phyloP scores from a whole-genome alignment of 2,888 invertebrate species.

The Drosophila paranaensis region DNA sequence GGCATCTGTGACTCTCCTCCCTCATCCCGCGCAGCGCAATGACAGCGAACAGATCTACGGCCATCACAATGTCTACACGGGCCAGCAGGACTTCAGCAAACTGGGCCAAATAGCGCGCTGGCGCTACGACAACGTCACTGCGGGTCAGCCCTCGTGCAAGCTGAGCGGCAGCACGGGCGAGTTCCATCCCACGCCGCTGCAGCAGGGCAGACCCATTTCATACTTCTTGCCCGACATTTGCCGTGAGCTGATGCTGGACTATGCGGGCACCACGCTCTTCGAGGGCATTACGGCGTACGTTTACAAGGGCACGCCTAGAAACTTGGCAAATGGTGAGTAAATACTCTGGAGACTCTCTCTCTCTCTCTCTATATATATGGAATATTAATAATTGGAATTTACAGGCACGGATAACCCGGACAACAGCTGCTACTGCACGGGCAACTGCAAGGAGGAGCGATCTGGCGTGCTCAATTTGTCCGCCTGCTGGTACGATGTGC shows the following conservation, averaged over 20 bases:
- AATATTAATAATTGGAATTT: neutral
- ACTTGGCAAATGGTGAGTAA: slow-evolving; percentile 89
- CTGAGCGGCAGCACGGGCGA: slow-evolving; percentile 92
- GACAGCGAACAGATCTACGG: slow-evolving; percentile 86
- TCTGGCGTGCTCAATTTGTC: slow-evolving; percentile 90
- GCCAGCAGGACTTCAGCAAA: slow-evolving; percentile 86
- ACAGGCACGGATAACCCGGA: slow-evolving; percentile 86
- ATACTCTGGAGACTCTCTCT: neutral
- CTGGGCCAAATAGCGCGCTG: slow-evolving; percentile 90
- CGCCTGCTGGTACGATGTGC: slow-evolving; percentile 91
- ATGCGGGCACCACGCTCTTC: slow-evolving; percentile 86
- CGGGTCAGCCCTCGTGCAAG: slow-evolving; percentile 86
- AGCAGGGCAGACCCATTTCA: slow-evolving; percentile 86
- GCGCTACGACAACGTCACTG: slow-evolving; percentile 88
- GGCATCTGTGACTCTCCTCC: slow-evolving; percentile 18
- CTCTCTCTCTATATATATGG: neutral
- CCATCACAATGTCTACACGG: slow-evolving; percentile 90
- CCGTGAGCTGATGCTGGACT: slow-evolving; percentile 88
- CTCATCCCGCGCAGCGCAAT: slow-evolving; percentile 88
- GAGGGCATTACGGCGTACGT: slow-evolving; percentile 88
- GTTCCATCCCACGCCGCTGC: slow-evolving; percentile 89
- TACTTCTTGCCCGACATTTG: slow-evolving; percentile 92
- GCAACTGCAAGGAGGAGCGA: slow-evolving; percentile 87
- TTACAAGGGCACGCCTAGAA: slow-evolving; percentile 87
- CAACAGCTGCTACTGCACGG: slow-evolving; percentile 90